Evolutionary conservation across 2,113 vertebrate genomes (phyloP).

Genomic region (Lynx canadensis): DNA sequence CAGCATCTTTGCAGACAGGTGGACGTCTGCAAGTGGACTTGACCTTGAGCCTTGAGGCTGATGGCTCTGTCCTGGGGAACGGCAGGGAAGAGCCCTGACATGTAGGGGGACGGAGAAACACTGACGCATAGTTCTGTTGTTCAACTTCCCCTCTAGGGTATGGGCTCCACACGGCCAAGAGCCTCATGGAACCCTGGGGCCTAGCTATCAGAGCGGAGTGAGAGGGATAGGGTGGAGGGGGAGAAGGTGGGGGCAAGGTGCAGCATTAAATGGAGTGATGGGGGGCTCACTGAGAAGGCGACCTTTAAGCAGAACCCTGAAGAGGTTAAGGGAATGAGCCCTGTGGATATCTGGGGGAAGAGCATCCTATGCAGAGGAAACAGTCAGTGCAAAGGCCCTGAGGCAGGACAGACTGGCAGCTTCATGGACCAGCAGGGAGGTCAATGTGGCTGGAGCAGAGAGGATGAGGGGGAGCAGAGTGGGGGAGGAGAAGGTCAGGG

Average conservation of each 20-base stretch:
- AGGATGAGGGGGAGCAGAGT: background rate
- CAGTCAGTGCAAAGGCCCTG: background rate
- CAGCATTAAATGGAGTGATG: background rate
- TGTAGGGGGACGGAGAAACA: rapidly evolving
- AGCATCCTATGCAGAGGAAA: background rate
- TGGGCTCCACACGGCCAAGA: background rate
- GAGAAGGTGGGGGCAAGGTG: too few relatives aligned
- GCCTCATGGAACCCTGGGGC: background rate
- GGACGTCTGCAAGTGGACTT: background rate
- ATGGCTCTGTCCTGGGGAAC: rapidly evolving
- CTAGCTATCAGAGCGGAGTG: background rate
- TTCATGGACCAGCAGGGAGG: background rate
- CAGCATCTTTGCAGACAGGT: background rate
- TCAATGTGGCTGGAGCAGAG: background rate
- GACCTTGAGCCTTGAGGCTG: background rate
- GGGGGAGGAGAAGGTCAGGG: background rate
- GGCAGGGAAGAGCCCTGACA: background rate
- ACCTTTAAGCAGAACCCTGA: background rate
- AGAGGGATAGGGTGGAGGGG: too few relatives aligned
- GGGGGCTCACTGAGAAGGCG: background rate
- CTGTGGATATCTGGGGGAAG: background rate
- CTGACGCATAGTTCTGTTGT: rapidly evolving
- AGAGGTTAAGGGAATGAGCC: background rate
- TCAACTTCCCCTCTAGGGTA: rapidly evolving
- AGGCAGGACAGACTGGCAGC: background rate